Evolutionary conservation across 1,140 invertebrate genomes (phyloP), one percentile per base, ranked within the genome.

Genomic region (Achroia grisella): DNA sequence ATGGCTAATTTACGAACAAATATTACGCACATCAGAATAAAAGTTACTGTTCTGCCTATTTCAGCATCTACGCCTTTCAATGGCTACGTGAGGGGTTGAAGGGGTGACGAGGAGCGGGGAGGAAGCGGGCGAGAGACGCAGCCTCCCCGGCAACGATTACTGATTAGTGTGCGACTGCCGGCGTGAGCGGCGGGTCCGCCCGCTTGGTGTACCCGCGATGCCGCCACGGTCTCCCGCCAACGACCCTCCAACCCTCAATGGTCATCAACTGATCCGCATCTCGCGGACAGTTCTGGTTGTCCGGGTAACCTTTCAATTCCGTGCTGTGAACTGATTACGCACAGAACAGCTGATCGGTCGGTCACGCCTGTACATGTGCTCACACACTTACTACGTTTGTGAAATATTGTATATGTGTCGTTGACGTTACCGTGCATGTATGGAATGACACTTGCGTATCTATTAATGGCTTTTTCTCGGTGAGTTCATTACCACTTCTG

Each of bases 101-200:
- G 54, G 45, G 65, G 34, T 51, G 53, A 31, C 29, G 17, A 37
- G 37, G 50, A 50, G 39, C 33, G 55, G 41, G 52, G 52, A 52
- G 61, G 50, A 62, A 52, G 52, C 60, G 52, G 40, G 63, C 55
- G 65, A 60, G 67, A 70, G 71, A 71, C 75, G 73, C 78, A 82
- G 78, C 78, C 78, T 82, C 78, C 71, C 72, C 73, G 67, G 63
- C 76, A 78, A 79, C 78, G 78, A 79, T 79, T 82, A 82, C 75
- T 82, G 75, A 79, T 82, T 77, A 79, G 78, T 82, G 71, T 74
- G 70, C 17, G 17, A 23, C 17, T 23, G 17, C 68, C 70, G 70
- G 71, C 71, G 70, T 64, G 74, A 64, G 72, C 70, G 75, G 78
- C 70, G 61, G 65, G 71, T 58, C 60, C 63, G 71, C 61, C 71